A percentile compares a stretch with the other conserved stretches of the same genome.
These are phyloP conservation scores for Carollia perspicillata DNA, from an alignment of 2,113 vertebrate genomes.

Conservation along the genomic window DNA sequence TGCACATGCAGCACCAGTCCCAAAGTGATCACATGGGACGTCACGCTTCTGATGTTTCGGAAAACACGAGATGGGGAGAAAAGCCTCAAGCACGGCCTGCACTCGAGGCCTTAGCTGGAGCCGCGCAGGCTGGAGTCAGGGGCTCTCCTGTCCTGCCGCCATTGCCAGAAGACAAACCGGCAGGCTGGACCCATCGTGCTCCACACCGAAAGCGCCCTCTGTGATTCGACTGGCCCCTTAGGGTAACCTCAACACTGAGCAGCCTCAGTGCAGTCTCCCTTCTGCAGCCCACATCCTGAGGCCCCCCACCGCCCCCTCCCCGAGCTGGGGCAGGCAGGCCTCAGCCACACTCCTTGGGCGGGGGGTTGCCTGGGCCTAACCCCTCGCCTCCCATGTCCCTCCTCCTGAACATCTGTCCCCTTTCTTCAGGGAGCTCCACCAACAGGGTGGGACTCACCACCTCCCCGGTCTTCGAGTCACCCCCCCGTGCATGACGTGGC, in stretches of 20 bases:
- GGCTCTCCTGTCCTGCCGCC: neutral
- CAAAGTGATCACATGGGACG: neutral
- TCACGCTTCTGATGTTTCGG: neutral
- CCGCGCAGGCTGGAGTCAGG: neutral
- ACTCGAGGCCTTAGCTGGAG: neutral
- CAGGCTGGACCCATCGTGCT: rapidly evolving
- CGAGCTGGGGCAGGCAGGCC: neutral
- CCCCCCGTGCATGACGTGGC: neutral
- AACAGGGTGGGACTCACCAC: rapidly evolving
- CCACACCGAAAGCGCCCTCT: neutral
- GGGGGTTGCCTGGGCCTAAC: neutral
- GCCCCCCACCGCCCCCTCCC: neutral
- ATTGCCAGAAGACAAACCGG: neutral
- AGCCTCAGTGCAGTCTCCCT: neutral
- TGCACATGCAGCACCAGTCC: too few species aligned
- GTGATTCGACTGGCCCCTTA: neutral
- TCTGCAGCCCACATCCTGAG: rapidly evolving
- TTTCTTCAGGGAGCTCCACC: neutral
- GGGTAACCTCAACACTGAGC: neutral
- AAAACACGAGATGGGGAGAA: neutral
- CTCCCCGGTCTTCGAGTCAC: neutral
- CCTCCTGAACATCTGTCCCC: neutral
- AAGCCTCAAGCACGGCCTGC: neutral
- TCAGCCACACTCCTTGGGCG: neutral
- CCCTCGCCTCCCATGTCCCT: neutral